Conservation (phyloP, 2,113 vertebrate species). For the Brevimyrus niger region DNA sequence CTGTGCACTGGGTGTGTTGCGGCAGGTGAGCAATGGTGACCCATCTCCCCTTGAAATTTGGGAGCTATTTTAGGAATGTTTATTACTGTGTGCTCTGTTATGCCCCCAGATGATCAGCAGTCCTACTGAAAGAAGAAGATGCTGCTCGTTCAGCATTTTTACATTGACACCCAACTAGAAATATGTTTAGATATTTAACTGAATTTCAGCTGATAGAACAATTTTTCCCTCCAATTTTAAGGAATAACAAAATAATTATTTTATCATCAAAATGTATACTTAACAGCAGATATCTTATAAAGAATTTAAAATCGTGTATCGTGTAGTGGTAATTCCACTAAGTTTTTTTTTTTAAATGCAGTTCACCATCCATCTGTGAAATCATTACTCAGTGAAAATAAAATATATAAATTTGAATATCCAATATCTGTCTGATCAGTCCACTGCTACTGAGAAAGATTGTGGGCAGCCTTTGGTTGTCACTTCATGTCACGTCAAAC, state of each 20-base stretch:
- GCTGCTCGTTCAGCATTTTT: background rate
- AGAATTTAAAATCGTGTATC: background rate
- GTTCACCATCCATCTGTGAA: background rate
- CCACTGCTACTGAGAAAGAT: background rate
- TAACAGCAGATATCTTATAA: background rate
- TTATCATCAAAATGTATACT: background rate
- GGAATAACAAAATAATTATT: background rate
- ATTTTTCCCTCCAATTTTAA: background rate
- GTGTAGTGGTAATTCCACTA: background rate
- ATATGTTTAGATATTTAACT: background rate
- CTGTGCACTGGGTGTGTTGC: background rate
- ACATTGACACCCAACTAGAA: background rate
- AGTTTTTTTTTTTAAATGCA: background rate
- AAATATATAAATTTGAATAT: background rate
- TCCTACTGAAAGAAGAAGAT: background rate
- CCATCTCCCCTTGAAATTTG: background rate
- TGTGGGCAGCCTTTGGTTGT: background rate
- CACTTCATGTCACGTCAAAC: background rate
- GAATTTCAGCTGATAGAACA: background rate
- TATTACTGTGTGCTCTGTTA: background rate
- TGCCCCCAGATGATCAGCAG: background rate
- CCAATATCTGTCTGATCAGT: background rate
- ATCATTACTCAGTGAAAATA: background rate
- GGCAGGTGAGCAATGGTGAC: background rate
- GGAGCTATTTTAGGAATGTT: background rate